phyloP scores from a whole-genome alignment of 2,797 vertebrate genomes.

The Sternotherus odoratus region DNA sequence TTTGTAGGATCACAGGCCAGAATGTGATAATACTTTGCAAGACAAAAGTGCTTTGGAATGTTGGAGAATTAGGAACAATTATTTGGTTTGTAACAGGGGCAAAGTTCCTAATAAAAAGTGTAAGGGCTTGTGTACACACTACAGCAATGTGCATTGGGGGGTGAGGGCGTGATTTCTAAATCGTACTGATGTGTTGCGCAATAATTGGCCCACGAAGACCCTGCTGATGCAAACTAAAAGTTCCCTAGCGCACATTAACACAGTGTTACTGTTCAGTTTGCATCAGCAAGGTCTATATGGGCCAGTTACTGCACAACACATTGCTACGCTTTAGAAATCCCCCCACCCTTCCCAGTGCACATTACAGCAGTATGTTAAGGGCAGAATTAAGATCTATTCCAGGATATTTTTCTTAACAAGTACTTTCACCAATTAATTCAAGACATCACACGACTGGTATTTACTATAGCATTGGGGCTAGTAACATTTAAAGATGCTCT shows the following conservation, averaged over 20 bases:
- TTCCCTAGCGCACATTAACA: not conserved
- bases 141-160: not conserved
- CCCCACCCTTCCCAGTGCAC: fast-evolving
- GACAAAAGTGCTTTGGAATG: not conserved
- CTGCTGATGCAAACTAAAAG: not conserved
- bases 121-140: not conserved
- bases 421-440: not conserved
- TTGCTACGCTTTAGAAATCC: not conserved
- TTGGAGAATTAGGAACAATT: not conserved
- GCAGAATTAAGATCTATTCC: not conserved
- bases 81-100: not conserved
- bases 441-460: not conserved
- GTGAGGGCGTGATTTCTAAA: not conserved
- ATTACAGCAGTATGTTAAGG: not conserved
- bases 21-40: not conserved
- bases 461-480: not conserved
- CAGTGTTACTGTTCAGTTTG: not conserved
- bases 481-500: not conserved
- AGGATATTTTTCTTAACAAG: not conserved
- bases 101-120: not conserved
- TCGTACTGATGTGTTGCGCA: not conserved
- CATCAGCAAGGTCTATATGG: not conserved
- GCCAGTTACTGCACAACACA: not conserved
- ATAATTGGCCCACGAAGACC: not conserved
- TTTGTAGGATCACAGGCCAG: not conserved